phyloP scores from a whole-genome alignment of 2,113 vertebrate species.

The Chaetodon trifascialis region DNA sequence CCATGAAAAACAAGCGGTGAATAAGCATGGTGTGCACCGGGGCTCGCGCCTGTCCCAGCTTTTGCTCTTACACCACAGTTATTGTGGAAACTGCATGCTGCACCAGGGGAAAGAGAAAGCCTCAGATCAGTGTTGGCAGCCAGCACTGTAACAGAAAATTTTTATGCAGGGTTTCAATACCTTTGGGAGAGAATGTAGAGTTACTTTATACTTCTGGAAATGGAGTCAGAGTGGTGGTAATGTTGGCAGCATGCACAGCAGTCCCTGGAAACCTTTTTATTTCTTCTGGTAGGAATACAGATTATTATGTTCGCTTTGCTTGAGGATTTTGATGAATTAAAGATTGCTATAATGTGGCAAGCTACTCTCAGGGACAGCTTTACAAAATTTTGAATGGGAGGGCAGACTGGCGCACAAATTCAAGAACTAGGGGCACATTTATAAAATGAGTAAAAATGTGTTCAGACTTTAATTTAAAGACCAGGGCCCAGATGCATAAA shows the following conservation, averaged over 20 bases:
- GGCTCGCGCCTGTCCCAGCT: slow-evolving; percentile 41
- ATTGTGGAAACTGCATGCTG: slow-evolving; percentile 61
- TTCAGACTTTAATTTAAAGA: too few relatives aligned
- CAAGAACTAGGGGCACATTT: not conserved
- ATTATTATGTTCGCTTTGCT: slow-evolving; percentile 22
- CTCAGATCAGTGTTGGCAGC: slow-evolving; percentile 55
- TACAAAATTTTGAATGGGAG: not conserved
- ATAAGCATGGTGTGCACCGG: slow-evolving; percentile 57
- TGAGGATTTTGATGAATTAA: slow-evolving; percentile 30
- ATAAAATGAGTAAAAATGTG: not conserved
- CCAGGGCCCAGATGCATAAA: not conserved
- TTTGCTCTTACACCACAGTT: slow-evolving; percentile 50
- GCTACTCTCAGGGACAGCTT: not conserved
- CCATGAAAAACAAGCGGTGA: slow-evolving; percentile 72
- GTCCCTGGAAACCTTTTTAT: slow-evolving; percentile 58
- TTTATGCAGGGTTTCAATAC: slow-evolving; percentile 61
- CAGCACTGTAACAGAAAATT: slow-evolving; percentile 51
- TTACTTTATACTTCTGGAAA: slow-evolving; percentile 62
- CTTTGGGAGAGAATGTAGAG: slow-evolving; percentile 42
- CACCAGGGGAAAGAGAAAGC: slow-evolving; percentile 34
- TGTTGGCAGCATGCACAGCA: slow-evolving; percentile 15
- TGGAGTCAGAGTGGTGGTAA: slow-evolving; percentile 50
- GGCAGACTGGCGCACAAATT: not conserved
- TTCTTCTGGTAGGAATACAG: slow-evolving; percentile 21
- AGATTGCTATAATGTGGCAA: slow-evolving; percentile 38